Conservation (phyloP, 1,140 invertebrate species). For the Cydia splendana region DNA sequence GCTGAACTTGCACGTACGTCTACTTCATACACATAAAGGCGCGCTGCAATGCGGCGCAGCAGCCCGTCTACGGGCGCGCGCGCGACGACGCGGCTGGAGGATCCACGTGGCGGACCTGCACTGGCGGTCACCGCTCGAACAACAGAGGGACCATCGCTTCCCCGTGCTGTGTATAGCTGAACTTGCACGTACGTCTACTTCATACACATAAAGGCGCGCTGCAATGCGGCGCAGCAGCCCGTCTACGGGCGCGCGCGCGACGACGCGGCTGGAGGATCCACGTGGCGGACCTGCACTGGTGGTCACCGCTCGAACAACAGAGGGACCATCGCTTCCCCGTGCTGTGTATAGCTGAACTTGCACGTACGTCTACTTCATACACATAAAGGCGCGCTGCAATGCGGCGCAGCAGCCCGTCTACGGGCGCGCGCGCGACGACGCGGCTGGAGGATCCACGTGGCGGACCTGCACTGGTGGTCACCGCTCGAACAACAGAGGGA, state of each 20-base stretch:
- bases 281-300: constrained; percentile 86
- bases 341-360: constrained; percentile 86
- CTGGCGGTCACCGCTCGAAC: constrained; percentile 84
- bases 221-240: constrained; percentile 83
- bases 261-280: constrained; percentile 85
- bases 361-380: constrained; percentile 75
- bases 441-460: constrained; percentile 86
- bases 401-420: constrained; percentile 83
- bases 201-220: constrained; percentile 80
- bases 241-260: constrained; percentile 81
- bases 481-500: constrained; percentile 84
- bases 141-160: constrained; percentile 85
- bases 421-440: constrained; percentile 80
- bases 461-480: constrained; percentile 86
- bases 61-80: constrained; percentile 81
- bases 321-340: constrained; percentile 87
- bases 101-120: constrained; percentile 86
- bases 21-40: constrained; percentile 72
- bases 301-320: constrained; percentile 83
- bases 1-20: constrained; percentile 85
- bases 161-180: constrained; percentile 88
- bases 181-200: constrained; percentile 81
- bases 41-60: constrained; percentile 84
- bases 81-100: constrained; percentile 83
- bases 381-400: constrained; percentile 82